Conservation (phyloP, 2,888 invertebrate genomes). For the Lydus trimaculatus region DNA sequence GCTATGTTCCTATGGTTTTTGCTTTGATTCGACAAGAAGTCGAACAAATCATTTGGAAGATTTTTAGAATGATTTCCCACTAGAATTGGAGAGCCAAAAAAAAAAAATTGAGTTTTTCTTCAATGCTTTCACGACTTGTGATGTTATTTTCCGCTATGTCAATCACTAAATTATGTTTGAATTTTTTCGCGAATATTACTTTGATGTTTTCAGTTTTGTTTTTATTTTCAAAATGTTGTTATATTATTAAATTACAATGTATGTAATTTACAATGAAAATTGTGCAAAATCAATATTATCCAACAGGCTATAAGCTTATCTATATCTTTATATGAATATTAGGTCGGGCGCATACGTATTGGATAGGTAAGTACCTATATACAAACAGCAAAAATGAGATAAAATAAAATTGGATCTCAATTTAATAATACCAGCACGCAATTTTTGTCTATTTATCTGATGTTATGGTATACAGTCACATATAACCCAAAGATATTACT, state of each 20-base stretch:
- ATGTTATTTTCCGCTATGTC: not conserved
- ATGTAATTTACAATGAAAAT: too few species aligned
- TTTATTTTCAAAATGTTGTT: too few species aligned
- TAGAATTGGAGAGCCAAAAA: not conserved
- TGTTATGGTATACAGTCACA: not conserved
- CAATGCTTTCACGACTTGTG: not conserved
- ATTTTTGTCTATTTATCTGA: not conserved
- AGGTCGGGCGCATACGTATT: not conserved
- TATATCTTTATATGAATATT: not conserved
- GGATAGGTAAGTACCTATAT: too few species aligned
- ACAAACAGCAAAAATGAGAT: not conserved
- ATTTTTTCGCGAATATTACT: not conserved
- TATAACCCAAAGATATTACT: not conserved
- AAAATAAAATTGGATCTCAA: not conserved
- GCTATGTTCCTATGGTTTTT: not conserved
- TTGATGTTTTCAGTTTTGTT: not conserved
- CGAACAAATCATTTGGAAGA: not conserved
- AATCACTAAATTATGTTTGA: not conserved
- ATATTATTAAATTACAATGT: too few species aligned
- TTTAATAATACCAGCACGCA: conserved; percentile 3
- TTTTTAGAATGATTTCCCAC: not conserved
- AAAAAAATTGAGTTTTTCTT: not conserved
- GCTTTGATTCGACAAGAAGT: not conserved
- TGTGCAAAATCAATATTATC: too few species aligned
- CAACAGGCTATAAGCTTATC: not conserved